Percentiles rank a stretch among this genome's conserved stretches.
Conservation (phyloP, 2,888 invertebrate genomes). For the Mycogona germanica region DNA sequence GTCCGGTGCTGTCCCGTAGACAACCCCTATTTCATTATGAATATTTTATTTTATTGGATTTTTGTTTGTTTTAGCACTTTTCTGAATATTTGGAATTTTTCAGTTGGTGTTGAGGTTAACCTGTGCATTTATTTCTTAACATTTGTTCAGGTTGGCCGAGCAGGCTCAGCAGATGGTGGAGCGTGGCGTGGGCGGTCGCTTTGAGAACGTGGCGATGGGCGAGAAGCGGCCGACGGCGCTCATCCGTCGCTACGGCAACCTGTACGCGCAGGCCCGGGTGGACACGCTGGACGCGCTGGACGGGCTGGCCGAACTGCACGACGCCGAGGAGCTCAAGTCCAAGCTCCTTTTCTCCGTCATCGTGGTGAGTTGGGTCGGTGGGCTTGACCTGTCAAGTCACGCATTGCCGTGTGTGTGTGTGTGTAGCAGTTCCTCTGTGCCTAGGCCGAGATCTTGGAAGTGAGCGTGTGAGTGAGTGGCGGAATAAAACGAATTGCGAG, state of each 20-base stretch:
- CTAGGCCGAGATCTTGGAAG: no score
- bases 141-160: slow-evolving; percentile 29
- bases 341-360: slow-evolving; percentile 93
- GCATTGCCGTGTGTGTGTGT: no score
- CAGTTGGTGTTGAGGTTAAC: not conserved
- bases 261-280: slow-evolving; percentile 72
- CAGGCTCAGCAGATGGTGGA: slow-evolving; percentile 27
- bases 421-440: no score
- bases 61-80: no score
- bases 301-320: slow-evolving; percentile 60
- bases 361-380: no score
- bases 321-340: slow-evolving; percentile 77
- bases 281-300: slow-evolving; percentile 78
- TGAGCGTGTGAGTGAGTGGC: no score
- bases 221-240: slow-evolving; percentile 38
- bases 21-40: no score
- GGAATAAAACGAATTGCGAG: no score
- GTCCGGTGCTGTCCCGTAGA: no score
- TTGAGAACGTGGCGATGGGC: slow-evolving; percentile 33
- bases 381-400: no score
- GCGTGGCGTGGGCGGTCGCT: slow-evolving; percentile 23
- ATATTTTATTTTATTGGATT: no score
- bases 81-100: slow-evolving; percentile 9
- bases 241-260: slow-evolving; percentile 65
- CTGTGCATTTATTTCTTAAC: no score